These are phyloP conservation scores for Notodonta ziczac DNA, from an alignment of 2,888 invertebrate genomes.

Conservation along the genomic window DNA sequence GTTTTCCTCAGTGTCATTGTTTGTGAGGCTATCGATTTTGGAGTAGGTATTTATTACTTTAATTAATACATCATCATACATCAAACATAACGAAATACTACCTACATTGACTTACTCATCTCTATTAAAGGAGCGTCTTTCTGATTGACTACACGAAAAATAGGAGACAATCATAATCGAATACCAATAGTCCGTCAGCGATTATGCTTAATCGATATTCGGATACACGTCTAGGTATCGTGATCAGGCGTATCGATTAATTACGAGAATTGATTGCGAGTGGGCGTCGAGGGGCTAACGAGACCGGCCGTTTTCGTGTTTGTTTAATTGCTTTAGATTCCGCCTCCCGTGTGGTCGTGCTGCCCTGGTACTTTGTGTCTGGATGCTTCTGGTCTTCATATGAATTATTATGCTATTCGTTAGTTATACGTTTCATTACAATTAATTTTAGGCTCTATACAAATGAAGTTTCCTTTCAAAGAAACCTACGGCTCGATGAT, in stretches of 20 bases:
- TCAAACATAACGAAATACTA: no score
- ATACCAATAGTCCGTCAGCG: background rate
- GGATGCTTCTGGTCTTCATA: slow-evolving; percentile 57
- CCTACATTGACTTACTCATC: no score
- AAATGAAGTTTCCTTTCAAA: background rate
- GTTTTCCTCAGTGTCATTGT: no score
- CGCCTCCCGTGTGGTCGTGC: slow-evolving; percentile 51
- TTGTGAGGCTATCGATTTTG: no score
- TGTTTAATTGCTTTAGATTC: slow-evolving; percentile 69
- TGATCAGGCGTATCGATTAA: slow-evolving; percentile 62
- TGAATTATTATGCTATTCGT: slow-evolving; percentile 22
- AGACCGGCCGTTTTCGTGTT: slow-evolving; percentile 70
- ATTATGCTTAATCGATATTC: slow-evolving; percentile 60
- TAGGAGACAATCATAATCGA: background rate
- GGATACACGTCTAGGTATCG: slow-evolving; percentile 38
- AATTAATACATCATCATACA: no score
- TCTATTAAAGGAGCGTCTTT: no score
- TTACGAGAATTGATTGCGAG: slow-evolving; percentile 73
- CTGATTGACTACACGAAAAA: background rate
- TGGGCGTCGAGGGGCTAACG: slow-evolving; percentile 67
- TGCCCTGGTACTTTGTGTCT: slow-evolving; percentile 35
- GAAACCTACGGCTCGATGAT: no score
- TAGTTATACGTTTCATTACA: background rate
- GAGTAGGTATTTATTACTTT: no score
- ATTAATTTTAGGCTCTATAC: background rate